Base-by-base conservation (phyloP, 2,113 vertebrate species). In the Ptilonorhynchus violaceus region DNA sequence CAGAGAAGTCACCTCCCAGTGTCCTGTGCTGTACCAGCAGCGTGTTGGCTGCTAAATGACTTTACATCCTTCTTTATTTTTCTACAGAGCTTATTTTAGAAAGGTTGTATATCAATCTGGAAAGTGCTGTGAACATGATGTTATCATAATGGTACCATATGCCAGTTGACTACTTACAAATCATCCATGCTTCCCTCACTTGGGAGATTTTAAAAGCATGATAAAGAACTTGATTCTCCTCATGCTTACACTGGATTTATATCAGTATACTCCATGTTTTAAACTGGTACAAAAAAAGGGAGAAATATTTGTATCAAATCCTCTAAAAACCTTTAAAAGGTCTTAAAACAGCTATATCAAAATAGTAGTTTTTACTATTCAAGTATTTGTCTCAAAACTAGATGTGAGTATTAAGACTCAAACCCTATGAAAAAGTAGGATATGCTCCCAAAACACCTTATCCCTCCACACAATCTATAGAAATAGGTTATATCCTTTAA, bases 131-230 rank as follows among this genome's bases (percentile, higher is more conserved):
- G 95, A 96, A 96, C 96, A 97, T 93, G 96, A 96, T 96, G 96
- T 94, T 97, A 96, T 97, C 93, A 96, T 96, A 96, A 96, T 93
- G 95, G 95, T 96, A 95, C 96, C 96, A 97, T 96, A 97, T 97
- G 96, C 96, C 96, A 94, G 93, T 94, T 82, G 83, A 93, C 96
- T 97, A 92, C 96, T 97, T 97, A 96, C 96, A 97, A 97, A 96
- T 97, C 96, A 96, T 93, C 96, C 88, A 91, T 86, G 93, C 92
- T 95, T 92, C 95, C 77, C 86, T 92, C 88, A 59, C 85, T 95
- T 68, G 66, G 75, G 80, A 89, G 92, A 95, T 97, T 96, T 92
- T 95, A 78, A 93, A 96, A 93, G 79, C 91, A 62, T 72, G 88
- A 95, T 96, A 96, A 94, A 97, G 90, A 88, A 90, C 72, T 60